A percentile compares a stretch with the other conserved stretches of the same genome.
These are phyloP conservation scores for Griposia aprilina DNA, from an alignment of 2,888 invertebrate species.

Conservation along the genomic window DNA sequence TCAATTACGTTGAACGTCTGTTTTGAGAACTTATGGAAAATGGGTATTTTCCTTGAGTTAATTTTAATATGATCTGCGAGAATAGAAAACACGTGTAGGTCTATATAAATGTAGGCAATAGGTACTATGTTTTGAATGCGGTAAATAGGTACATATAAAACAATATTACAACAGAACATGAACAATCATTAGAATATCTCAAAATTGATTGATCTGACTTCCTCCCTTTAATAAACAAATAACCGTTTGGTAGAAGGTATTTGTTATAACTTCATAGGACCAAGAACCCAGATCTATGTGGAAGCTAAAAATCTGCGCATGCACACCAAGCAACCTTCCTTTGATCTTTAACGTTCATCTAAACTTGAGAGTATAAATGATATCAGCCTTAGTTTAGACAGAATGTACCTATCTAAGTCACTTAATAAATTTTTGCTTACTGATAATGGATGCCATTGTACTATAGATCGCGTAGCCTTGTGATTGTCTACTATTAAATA, in stretches of 20 bases:
- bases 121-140: not conserved
- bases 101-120: not conserved
- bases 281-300: conserved; percentile 50
- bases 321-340: conserved; percentile 35
- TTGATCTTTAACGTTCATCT: conserved; percentile 54
- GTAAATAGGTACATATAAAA: not conserved
- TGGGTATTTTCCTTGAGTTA: not conserved
- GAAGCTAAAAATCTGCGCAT: conserved; percentile 52
- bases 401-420: not conserved
- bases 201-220: conserved; percentile 10
- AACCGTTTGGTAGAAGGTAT: conserved; percentile 10
- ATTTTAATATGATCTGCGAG: not conserved
- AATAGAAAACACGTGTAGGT: not conserved
- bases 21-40: not conserved
- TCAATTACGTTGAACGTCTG: not conserved
- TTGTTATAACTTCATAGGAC: conserved; percentile 34
- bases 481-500: not conserved
- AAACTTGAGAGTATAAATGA: conserved; percentile 35
- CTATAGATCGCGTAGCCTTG: not conserved
- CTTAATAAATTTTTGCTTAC: not conserved
- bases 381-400: conserved; percentile 15
- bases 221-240: conserved; percentile 5
- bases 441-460: not conserved
- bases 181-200: not conserved
- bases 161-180: not conserved